Conservation (phyloP, 2,888 invertebrate species). For the Xiphydria camelus region DNA sequence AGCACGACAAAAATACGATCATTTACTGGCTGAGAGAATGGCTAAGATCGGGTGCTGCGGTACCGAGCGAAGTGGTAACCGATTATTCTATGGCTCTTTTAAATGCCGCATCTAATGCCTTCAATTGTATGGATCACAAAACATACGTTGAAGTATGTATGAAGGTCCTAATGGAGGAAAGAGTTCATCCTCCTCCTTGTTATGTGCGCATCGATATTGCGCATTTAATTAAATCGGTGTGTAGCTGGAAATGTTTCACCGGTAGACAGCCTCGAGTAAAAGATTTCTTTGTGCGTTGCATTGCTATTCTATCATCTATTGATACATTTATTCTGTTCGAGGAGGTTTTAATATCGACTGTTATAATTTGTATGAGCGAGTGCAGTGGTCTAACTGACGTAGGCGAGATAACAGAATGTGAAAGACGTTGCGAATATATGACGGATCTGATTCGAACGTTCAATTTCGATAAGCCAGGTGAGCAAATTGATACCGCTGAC, state of each 20-base stretch:
- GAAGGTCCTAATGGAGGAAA: not conserved
- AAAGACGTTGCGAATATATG: no score
- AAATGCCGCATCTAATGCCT: constrained; percentile 13
- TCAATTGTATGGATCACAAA: constrained; percentile 17
- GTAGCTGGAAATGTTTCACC: constrained; percentile 11
- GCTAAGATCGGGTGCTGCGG: constrained; percentile 12
- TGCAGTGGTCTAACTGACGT: no score
- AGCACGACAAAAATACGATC: constrained; percentile 13
- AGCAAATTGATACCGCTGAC: no score
- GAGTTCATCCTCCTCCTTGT: no score
- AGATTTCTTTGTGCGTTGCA: constrained; percentile 17
- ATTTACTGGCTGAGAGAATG: constrained; percentile 12
- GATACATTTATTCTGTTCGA: constrained; percentile 14
- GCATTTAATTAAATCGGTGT: constrained; percentile 14
- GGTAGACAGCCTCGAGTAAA: constrained; percentile 3
- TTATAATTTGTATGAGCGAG: no score
- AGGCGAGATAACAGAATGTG: no score
- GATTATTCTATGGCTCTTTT: constrained; percentile 15
- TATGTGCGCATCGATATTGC: constrained; percentile 15
- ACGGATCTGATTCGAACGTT: no score
- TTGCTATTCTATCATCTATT: no score
- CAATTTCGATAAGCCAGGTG: no score
- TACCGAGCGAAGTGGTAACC: constrained; percentile 14
- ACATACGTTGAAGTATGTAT: constrained; percentile 12
- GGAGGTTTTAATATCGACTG: constrained; percentile 15